These are phyloP conservation scores for Synodontis membranacea DNA, from an alignment of 2,113 vertebrate species.

Conservation along the genomic window DNA sequence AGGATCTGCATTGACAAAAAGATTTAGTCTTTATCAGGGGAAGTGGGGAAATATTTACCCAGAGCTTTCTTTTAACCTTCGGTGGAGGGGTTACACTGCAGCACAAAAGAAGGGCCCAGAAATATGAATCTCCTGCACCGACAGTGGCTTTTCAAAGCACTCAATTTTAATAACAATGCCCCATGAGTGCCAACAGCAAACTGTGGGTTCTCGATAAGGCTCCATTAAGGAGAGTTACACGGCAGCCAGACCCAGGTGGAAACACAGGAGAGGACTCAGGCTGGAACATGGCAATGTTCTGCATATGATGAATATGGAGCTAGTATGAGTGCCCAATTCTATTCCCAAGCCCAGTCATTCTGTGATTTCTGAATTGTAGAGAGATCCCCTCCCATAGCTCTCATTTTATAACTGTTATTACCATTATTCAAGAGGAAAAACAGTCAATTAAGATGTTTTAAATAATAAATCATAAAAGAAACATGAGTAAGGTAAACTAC, in stretches of 20 bases:
- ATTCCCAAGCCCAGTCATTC: constrained; percentile 77
- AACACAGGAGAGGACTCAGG: constrained; percentile 61
- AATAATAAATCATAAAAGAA: constrained; percentile 83
- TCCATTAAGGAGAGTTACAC: constrained; percentile 72
- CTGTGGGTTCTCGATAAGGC: constrained; percentile 77
- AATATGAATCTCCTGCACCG: constrained; percentile 61
- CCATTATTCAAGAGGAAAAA: constrained; percentile 78
- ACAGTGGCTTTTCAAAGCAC: constrained; percentile 54
- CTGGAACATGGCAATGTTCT: constrained; percentile 55
- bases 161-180: constrained; percentile 77
- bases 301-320: constrained; percentile 66
- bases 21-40: constrained; percentile 76
- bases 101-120: constrained; percentile 64
- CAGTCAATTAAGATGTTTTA: constrained; percentile 73
- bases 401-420: constrained; percentile 72
- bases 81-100: constrained; percentile 68
- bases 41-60: constrained; percentile 72
- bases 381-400: constrained; percentile 73
- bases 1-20: constrained; percentile 77
- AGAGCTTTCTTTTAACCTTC: constrained; percentile 68
- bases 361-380: constrained; percentile 70
- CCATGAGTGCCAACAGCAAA: constrained; percentile 74
- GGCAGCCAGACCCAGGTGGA: constrained; percentile 56
- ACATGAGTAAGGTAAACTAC: constrained; percentile 87
- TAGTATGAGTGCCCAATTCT: constrained; percentile 51